Base-by-base conservation (phyloP, 2,888 invertebrate species). In the Elegia similella region DNA sequence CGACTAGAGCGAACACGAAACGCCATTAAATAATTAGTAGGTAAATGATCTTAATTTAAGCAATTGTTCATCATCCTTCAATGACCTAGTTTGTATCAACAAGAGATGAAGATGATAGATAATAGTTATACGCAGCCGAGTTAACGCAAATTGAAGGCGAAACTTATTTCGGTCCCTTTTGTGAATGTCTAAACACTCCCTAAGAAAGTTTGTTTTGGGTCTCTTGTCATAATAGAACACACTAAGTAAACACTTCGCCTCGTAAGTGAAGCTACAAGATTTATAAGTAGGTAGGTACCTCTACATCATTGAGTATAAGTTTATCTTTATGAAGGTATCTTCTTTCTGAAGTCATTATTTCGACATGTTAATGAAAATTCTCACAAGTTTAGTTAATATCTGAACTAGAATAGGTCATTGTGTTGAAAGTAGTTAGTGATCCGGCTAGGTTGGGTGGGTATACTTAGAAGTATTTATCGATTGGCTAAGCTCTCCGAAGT, bases 121-220 rank as follows among this genome's bases (percentile, higher is more conserved):
- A 46, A 30, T 7, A 13, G 29, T 15, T 53, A 60, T 60, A 57
- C 60, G 10, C 38, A 34, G 42, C 23, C 5, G 12, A 50, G 23
- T 15, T 8, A 23, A 48, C 54, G 42, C 57, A 62, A 63, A 62
- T 66, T 64, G 63, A 50, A 56, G 58, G 59, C 34, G 65, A 60
- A 68, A 64, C 48, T 59, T 68, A 66, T 62, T 56, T 60, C 59
- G 63, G 46, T 56, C 55, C 52, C 42, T 55, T 47, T 46, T 52
- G 46, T 16, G 32, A 55, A 42, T 44, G 59, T 58, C 61, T 38
- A 62, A 57, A 52, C 47, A 60, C 52, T 60, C 52, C 54, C 29
- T 29, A 46, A 56, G 53, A 50, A 60, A 63, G 60, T 61, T 69
- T 64, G 30, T 30, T 30, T 47, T 13, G 47, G 47, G 47, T 13